These are phyloP conservation scores for Aix galericulata DNA, from an alignment of 2,113 vertebrate species.

Conservation along the genomic window DNA sequence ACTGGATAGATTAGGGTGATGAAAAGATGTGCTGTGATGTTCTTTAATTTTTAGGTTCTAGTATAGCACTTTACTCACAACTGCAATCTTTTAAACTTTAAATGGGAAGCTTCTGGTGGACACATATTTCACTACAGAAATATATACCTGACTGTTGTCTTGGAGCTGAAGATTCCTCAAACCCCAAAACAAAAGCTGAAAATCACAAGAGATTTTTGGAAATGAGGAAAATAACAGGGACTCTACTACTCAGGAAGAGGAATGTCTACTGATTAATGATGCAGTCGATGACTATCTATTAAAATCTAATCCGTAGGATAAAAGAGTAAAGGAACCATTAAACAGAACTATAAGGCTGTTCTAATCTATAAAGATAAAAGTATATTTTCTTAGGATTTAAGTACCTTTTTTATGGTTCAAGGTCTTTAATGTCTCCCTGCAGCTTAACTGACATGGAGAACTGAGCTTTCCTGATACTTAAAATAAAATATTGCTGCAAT, in stretches of 20 bases:
- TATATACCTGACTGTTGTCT: neutral
- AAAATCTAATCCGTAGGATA: neutral
- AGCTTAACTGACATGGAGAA: neutral
- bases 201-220: neutral
- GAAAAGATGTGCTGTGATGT: neutral
- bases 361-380: neutral
- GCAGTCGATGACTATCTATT: neutral
- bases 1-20: neutral
- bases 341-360: neutral
- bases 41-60: neutral
- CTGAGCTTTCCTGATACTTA: neutral
- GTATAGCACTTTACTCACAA: neutral
- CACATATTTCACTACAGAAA: neutral
- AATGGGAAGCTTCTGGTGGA: neutral
- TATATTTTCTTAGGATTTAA: neutral
- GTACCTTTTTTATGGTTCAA: neutral
- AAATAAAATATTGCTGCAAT: neutral
- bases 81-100: neutral
- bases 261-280: neutral
- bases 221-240: neutral
- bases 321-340: neutral
- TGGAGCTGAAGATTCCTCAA: neutral
- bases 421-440: neutral
- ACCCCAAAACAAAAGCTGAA: neutral
- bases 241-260: too few species aligned